Evolutionary conservation across 1,140 invertebrate genomes (phyloP), one percentile per base, ranked within the genome.

Genomic region (Polyergus mexicanus): DNA sequence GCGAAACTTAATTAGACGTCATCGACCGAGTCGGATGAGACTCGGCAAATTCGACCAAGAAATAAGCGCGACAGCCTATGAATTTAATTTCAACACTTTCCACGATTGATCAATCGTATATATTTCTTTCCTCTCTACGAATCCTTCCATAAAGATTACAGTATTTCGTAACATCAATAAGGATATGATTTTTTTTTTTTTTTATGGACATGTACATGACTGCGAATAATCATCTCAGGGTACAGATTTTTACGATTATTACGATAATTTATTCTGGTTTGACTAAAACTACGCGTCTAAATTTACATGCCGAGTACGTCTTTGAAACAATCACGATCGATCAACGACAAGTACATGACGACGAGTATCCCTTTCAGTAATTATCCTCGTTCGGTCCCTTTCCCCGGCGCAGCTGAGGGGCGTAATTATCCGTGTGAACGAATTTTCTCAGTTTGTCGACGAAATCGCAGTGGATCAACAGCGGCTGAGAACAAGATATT

Each of bases 1-100:
- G 89, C 90, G 92, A 92, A 95, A 95, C 91, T 94, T 93, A 93
- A 95, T 95, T 95, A 95, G 92, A 84, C 87, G 68, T 81, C 74
- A 44, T 66, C 83, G 88, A 54, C 71, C 65, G 86, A 35, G 10
- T 22, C 32, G 68, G 25, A 13, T 54, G 13, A 38, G 62, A 38
- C 44, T 25, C 28, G 44, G 6, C n/a, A 13, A 58, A 32, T 22
- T n/a, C 47, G 68, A 62, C 47, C 54, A 72, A 72, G 68, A 83
- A 58, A 74, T 32, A 13, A 10, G 25, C 19, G 19, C 11, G 22
- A 72, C 58, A 72, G 44, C 63, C n/a, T 78, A 68, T 32, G 25
- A 68, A 78, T 54, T 22, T 68, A 22, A 68, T 68, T 78, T n/a
- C 41, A 51, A 65, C 74, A 11, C 19, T 28, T 77, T n/a, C 25